Evolutionary conservation across 2,113 vertebrate species (phyloP), one percentile per base, ranked within the genome.

Genomic region (Hyperopisus bebe): DNA sequence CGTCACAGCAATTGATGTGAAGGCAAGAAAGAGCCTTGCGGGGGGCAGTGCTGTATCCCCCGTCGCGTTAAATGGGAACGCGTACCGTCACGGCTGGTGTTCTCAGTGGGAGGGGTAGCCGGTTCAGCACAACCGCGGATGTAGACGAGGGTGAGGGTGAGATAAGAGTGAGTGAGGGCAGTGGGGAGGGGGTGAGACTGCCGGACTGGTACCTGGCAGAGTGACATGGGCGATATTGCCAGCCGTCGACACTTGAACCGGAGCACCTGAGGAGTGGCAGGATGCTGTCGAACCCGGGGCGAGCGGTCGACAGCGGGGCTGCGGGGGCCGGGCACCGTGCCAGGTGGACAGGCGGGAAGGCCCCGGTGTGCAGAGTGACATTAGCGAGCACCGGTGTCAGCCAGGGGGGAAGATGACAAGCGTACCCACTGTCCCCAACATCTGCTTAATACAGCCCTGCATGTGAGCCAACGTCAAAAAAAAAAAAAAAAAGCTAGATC

Each of bases 141-240:
- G 44, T 46, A 21, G 82, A 44, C 91, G 89, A 84, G 89, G 89
- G 9, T 47, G 70, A 8, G 27, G 7, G 44, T 84, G 77, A 82
- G 39, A 82, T 51, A 7, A 4, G 86, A 27, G 70, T 58, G 35
- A 47, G 35, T 35, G 84, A n/a, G 89, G 15, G 27, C 53, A 21
- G 13, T 19, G 35, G 48, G 48, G 39, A 35, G 27, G 83, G 19
- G 27, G 19, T 48, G 88, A 90, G 48, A 90, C 84, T 89, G 90
- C 11, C 51, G 46, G 51, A 88, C 44, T 82, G 88, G 27, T 48
- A 92, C 91, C 92, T 93, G 93, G 93, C 92, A 92, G 92, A 91
- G 77, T 93, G 94, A 93, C 94, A 92, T 91, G 48, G 77, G 24
- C n/a, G 51, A 62, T 27, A 46, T 19, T 62, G 80, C 77, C 77